Percentiles rank a stretch among this genome's conserved stretches.
These are phyloP conservation scores for Petrocephalus sullivani DNA, from an alignment of 2,797 vertebrate genomes.

Conservation along the genomic window DNA sequence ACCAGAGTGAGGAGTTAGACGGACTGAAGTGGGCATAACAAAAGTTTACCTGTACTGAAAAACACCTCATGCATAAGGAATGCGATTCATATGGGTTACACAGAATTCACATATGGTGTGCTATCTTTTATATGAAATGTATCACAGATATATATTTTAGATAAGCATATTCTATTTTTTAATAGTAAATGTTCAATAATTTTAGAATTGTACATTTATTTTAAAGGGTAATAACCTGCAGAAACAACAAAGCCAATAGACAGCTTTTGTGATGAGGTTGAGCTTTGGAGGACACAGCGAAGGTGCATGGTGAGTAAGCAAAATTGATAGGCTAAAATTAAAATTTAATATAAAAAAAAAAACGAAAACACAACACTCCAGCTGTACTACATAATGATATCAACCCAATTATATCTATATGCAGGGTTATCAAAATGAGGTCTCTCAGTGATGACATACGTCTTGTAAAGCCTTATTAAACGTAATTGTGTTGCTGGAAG, in stretches of 20 bases:
- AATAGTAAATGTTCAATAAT: not conserved
- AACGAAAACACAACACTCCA: not conserved
- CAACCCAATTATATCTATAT: not conserved
- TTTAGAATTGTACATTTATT: not conserved
- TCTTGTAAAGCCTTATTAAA: not conserved
- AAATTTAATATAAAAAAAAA: not conserved
- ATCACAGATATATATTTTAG: not conserved
- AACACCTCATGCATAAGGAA: not conserved
- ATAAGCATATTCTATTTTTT: not conserved
- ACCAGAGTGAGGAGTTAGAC: not conserved
- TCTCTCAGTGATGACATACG: not conserved
- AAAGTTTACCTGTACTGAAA: not conserved
- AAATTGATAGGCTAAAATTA: not conserved
- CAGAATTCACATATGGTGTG: not conserved
- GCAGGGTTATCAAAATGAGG: not conserved
- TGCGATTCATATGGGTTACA: not conserved
- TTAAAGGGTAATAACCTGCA: not conserved
- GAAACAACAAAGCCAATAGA: not conserved
- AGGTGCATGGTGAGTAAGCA: not conserved
- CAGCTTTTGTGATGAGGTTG: not conserved
- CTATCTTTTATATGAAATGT: not conserved
- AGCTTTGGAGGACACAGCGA: not conserved
- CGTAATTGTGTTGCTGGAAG: not conserved
- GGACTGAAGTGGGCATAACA: not conserved
- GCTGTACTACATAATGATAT: conserved; percentile 6